phyloP scores from a whole-genome alignment of 2,113 vertebrate species.

The Channa maculata region DNA sequence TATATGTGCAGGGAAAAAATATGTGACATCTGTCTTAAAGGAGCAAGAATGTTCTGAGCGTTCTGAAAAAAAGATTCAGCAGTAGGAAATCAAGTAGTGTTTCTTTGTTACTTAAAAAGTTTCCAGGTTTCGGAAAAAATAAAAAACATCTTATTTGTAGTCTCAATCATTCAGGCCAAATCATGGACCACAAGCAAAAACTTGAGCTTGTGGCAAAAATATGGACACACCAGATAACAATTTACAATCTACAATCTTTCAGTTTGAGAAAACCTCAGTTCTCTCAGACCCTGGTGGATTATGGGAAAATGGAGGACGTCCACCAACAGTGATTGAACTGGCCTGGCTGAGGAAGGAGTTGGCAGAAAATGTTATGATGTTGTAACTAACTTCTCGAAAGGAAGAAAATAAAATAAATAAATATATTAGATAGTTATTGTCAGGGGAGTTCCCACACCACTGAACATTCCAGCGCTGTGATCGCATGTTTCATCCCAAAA shows the following conservation, averaged over 20 bases:
- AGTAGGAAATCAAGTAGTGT: no score
- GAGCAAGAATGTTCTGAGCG: no score
- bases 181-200: conserved; percentile 1
- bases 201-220: neutral
- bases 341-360: conserved; percentile 1
- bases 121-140: no score
- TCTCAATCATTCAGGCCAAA: neutral
- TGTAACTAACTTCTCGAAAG: conserved; percentile 25
- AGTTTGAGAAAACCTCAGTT: neutral
- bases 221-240: neutral
- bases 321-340: neutral
- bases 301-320: conserved; percentile 4
- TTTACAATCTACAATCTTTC: neutral
- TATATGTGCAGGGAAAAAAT: no score
- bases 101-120: no score
- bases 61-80: no score
- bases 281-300: neutral
- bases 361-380: conserved; percentile 10
- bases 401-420: neutral
- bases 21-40: no score
- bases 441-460: conserved; percentile 17
- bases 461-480: conserved; percentile 47
- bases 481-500: conserved; percentile 11
- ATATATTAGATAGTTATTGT: neutral
- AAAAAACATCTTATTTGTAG: no score